These are phyloP conservation scores for Pseudochirops corinnae DNA, from an alignment of 2,797 vertebrate genomes.

Conservation along the genomic window DNA sequence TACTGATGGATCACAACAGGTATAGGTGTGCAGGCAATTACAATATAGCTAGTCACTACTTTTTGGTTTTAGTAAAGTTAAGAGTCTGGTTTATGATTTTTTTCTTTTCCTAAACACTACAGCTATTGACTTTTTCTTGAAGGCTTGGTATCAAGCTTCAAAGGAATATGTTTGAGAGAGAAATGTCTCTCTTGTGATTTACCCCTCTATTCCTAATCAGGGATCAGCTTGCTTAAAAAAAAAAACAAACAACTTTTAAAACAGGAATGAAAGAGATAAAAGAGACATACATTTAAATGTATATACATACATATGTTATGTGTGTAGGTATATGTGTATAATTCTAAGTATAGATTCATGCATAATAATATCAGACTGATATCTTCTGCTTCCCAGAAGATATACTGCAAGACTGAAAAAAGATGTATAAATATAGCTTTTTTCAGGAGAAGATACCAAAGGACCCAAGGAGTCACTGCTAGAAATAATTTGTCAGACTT, in stretches of 20 bases:
- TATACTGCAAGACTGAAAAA: conserved; percentile 51
- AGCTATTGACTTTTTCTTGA: conserved; percentile 44
- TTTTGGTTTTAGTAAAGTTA: conserved; percentile 41
- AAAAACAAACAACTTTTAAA: conserved; percentile 47
- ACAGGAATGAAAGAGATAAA: conserved; percentile 34
- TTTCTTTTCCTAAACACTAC: conserved; percentile 39
- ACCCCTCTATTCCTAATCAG: neutral
- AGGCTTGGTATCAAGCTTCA: neutral
- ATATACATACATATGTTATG: neutral
- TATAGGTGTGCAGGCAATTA: neutral
- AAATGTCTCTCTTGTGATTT: conserved; percentile 29
- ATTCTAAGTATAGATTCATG: conserved; percentile 45
- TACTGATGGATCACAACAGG: neutral
- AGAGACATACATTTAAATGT: no score
- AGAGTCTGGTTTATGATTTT: conserved; percentile 35
- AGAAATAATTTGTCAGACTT: conserved; percentile 64
- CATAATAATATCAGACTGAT: conserved; percentile 67
- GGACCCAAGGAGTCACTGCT: conserved; percentile 12
- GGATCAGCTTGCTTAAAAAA: conserved; percentile 29
- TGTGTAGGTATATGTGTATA: conserved; percentile 26
- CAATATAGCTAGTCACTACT: neutral
- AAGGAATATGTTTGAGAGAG: conserved; percentile 1
- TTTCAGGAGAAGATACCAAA: conserved; percentile 44
- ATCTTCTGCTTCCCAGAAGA: conserved; percentile 63
- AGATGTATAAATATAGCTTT: conserved; percentile 48